Base-by-base conservation (phyloP, 1,140 invertebrate species). In the Diorhabda carinulata region DNA sequence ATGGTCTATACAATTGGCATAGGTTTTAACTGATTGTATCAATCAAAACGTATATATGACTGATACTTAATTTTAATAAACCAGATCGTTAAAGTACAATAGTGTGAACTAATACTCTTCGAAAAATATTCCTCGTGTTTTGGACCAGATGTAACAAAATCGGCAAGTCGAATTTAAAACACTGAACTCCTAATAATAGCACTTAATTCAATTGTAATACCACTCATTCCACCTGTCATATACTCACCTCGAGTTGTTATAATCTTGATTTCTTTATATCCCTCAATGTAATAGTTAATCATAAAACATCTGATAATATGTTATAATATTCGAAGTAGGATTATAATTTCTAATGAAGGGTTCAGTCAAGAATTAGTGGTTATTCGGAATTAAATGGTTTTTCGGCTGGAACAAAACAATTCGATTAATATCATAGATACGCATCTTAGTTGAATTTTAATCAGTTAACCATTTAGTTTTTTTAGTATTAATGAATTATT, bases 131-230 rank as follows among this genome's bases (percentile, higher is more conserved):
- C 25, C 25, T 25, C 25, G 25, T 25, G 25, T 25, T 25, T 25
- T 25, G 25, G 25, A 52, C 47, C 47, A 52, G 47, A n/a, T 52
- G 47, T 52, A 52, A 52, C 6, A 8, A 4, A 52, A 8, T n/a
- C 47, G 47, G 47, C 6, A 52, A 52, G 47, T 52, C 47, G 6
- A 52, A 52, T 52, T 52, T 52, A n/a, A 52, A 8, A 52, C 47
- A 52, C 47, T n/a, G 47, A 52, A 52, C 2, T 8, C 47, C 47
- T 52, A 52, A 8, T 52, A 52, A 6, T n/a, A 52, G 6, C 47
- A 52, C 47, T 52, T 52, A 52, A 52, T 52, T 52, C 47, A 52
- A 52, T 52, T 52, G 47, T 52, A 52, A 52, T 52, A 52, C 47
- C 47, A 52, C 47, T 52, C 47, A 52, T 52, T 52, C 47, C 47